Evolutionary conservation across 2,797 vertebrate species (phyloP).

Genomic region (Choloepus didactylus): DNA sequence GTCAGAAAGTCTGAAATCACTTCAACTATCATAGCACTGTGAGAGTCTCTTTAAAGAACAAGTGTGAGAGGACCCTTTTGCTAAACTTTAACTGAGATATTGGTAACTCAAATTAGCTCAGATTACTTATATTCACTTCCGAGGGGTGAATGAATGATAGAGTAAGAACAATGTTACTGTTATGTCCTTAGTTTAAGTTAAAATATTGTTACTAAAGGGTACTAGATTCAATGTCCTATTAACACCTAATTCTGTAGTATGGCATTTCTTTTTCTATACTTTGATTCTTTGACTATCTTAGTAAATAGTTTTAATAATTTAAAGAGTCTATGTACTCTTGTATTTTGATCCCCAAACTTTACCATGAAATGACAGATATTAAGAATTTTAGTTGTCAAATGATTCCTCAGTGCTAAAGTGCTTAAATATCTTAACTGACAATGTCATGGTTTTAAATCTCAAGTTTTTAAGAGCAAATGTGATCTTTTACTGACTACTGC

Average conservation of each 20-base stretch:
- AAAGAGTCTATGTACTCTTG: not conserved
- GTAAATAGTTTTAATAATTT: not conserved
- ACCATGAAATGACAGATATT: not conserved
- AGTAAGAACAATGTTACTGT: not conserved
- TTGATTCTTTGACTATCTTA: conserved; percentile 14
- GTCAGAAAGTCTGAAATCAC: conserved; percentile 31
- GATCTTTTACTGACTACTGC: conserved; percentile 27
- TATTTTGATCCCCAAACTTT: conserved; percentile 2
- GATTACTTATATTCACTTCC: not conserved
- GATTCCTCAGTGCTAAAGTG: not conserved
- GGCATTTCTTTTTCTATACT: not conserved
- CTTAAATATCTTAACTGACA: conserved; percentile 3
- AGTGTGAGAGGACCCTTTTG: not conserved
- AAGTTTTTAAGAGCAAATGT: conserved; percentile 53
- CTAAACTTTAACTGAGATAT: not conserved
- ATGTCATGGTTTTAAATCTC: conserved; percentile 28
- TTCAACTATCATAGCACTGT: not conserved
- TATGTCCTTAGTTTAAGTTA: conserved; percentile 30
- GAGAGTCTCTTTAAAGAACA: conserved; percentile 12
- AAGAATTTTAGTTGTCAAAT: not conserved
- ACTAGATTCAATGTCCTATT: not conserved
- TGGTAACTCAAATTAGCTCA: not conserved
- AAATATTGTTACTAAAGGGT: not conserved
- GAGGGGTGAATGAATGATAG: not conserved
- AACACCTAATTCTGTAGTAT: not conserved